These are phyloP conservation scores for Macrobrachium nipponense DNA, from an alignment of 1,140 invertebrate genomes.

Conservation along the genomic window DNA sequence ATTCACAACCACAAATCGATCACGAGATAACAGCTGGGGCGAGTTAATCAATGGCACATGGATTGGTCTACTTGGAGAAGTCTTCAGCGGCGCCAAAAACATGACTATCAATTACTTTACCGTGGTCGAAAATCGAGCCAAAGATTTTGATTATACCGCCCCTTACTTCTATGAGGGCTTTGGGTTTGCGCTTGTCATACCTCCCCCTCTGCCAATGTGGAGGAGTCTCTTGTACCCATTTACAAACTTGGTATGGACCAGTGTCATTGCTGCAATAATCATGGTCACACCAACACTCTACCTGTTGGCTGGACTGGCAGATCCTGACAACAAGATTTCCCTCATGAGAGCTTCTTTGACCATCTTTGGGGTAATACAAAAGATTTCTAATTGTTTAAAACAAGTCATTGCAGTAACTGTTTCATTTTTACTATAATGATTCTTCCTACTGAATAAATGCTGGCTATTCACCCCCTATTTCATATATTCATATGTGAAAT, in stretches of 20 bases:
- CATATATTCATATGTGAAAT: no score
- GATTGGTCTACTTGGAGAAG: slow-evolving; percentile 32
- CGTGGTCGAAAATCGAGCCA: slow-evolving; percentile 3
- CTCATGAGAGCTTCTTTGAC: no score
- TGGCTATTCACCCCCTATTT: no score
- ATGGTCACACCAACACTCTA: no score
- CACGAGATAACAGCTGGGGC: slow-evolving; percentile 37
- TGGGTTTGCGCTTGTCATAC: slow-evolving; percentile 37
- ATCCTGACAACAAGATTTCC: no score
- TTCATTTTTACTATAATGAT: no score
- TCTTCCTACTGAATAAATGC: no score
- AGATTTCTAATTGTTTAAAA: no score
- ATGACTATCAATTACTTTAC: slow-evolving; percentile 45
- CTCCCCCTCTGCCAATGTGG: slow-evolving; percentile 33
- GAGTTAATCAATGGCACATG: slow-evolving; percentile 29
- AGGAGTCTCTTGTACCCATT: slow-evolving; percentile 37
- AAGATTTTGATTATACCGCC: slow-evolving; percentile 36
- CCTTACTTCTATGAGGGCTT: slow-evolving; percentile 46
- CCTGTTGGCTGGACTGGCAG: no score
- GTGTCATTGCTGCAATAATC: no score
- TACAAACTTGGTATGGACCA: neutral
- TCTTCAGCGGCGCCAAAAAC: slow-evolving; percentile 29
- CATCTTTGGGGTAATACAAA: no score
- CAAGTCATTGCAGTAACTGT: no score
- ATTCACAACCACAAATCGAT: slow-evolving; percentile 30